Evolutionary conservation across 1,140 invertebrate species (phyloP).

Genomic region (Monomorium pharaonis): DNA sequence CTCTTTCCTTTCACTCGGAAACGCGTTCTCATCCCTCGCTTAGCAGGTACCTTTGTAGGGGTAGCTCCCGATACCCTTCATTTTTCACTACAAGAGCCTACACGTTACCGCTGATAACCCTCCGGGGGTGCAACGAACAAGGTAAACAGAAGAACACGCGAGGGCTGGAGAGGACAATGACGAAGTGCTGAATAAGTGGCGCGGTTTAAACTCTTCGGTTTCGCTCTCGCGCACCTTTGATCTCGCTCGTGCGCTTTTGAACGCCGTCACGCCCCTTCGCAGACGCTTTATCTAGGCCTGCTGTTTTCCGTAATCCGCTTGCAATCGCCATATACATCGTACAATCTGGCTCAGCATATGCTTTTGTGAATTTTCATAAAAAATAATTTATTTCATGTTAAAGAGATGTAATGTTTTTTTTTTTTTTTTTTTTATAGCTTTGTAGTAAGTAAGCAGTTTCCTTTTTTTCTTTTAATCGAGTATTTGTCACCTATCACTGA

Average conservation of each 20-base stretch:
- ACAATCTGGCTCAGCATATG: background rate
- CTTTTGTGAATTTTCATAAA: constrained; percentile 32
- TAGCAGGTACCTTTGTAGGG: constrained; percentile 41
- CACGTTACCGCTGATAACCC: constrained; percentile 72
- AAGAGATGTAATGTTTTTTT: too few species aligned
- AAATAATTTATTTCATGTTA: constrained; percentile 24
- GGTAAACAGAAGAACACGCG: constrained; percentile 64
- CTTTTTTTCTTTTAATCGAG: background rate
- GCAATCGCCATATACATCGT: constrained; percentile 4
- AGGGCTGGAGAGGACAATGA: constrained; percentile 57
- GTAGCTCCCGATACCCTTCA: constrained; percentile 63
- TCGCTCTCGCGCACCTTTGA: constrained; percentile 56
- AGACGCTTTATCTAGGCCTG: constrained; percentile 25
- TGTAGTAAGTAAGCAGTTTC: background rate
- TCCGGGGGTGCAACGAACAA: constrained; percentile 65
- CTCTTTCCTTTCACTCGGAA: constrained; percentile 54
- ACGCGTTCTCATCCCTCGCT: constrained; percentile 37
- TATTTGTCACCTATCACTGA: background rate
- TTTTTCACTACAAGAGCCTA: constrained; percentile 67
- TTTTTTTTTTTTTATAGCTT: too few species aligned
- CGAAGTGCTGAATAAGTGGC: constrained; percentile 56
- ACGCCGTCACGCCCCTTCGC: constrained; percentile 41
- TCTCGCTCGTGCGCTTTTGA: constrained; percentile 48
- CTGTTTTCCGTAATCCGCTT: constrained; percentile 20
- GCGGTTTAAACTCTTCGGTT: constrained; percentile 56